These are phyloP conservation scores for Gnathonemus longibarbis DNA, from an alignment of 2,113 vertebrate species.

Conservation along the genomic window DNA sequence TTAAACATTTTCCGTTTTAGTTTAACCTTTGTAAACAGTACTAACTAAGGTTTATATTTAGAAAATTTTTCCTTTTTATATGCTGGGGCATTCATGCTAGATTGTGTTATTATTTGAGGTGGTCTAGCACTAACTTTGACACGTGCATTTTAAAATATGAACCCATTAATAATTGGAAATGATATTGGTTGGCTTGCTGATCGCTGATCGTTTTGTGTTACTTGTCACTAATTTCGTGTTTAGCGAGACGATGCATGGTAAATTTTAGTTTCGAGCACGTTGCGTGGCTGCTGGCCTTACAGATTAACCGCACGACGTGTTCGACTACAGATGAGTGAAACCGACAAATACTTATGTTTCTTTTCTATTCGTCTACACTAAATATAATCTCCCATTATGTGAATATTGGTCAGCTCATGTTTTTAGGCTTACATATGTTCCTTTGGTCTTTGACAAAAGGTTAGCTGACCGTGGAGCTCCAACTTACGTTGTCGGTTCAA, in stretches of 20 bases:
- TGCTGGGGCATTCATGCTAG: neutral
- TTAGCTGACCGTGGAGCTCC: neutral
- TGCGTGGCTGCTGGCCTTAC: neutral
- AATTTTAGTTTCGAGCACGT: neutral
- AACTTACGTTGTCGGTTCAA: neutral
- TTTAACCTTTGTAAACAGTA: neutral
- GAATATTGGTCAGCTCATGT: neutral
- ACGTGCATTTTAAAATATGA: neutral
- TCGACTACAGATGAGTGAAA: neutral
- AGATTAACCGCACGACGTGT: neutral
- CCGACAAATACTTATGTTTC: neutral
- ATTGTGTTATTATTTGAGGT: neutral
- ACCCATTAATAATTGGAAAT: neutral
- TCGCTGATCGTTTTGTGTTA: neutral
- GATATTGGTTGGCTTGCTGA: neutral
- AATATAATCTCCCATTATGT: neutral
- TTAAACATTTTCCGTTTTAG: neutral
- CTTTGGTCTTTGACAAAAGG: neutral
- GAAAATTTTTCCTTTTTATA: neutral
- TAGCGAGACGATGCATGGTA: neutral
- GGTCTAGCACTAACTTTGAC: neutral
- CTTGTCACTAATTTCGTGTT: neutral
- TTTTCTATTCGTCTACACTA: neutral
- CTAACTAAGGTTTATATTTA: neutral
- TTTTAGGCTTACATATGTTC: neutral